These are phyloP conservation scores for Cyprinodon brontotheroides DNA, from an alignment of 2,113 vertebrate genomes.

Conservation along the genomic window DNA sequence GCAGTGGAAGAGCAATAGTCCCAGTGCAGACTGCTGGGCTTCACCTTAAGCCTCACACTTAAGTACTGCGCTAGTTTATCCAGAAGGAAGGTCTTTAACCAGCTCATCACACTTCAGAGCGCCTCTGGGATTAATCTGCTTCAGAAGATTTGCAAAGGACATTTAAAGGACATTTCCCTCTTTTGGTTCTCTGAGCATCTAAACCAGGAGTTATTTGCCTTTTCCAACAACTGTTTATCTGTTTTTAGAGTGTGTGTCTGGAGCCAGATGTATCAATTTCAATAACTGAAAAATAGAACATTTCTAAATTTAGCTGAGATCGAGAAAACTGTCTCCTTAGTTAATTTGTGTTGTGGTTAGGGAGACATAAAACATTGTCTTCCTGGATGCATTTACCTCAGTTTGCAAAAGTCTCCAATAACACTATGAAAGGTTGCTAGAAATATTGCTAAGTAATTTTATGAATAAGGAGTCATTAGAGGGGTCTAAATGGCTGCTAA, in stretches of 20 bases:
- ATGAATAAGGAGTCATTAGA: not conserved
- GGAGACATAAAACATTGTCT: too few relatives aligned
- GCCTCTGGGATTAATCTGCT: conserved; percentile 25
- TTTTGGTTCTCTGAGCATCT: not conserved
- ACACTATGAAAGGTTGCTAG: not conserved
- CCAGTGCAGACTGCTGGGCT: conserved; percentile 8
- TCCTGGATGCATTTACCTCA: too few relatives aligned
- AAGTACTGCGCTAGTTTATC: conserved; percentile 23
- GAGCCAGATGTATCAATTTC: not conserved
- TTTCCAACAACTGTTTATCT: not conserved
- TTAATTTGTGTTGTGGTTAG: not conserved
- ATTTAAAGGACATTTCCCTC: conserved; percentile 17
- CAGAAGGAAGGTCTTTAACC: conserved; percentile 43
- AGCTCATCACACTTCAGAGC: conserved; percentile 27
- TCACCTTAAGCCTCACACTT: conserved; percentile 16
- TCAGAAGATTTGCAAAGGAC: conserved; percentile 16
- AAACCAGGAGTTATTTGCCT: not conserved
- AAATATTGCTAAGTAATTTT: not conserved
- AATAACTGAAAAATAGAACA: not conserved
- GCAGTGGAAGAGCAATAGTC: conserved; percentile 37
- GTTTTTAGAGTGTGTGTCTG: not conserved
- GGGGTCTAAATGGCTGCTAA: not conserved
- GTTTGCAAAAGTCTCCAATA: not conserved
- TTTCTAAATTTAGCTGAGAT: not conserved
- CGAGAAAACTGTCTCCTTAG: not conserved